Conservation (phyloP, 2,113 vertebrate species). For the Oryzias celebensis region DNA sequence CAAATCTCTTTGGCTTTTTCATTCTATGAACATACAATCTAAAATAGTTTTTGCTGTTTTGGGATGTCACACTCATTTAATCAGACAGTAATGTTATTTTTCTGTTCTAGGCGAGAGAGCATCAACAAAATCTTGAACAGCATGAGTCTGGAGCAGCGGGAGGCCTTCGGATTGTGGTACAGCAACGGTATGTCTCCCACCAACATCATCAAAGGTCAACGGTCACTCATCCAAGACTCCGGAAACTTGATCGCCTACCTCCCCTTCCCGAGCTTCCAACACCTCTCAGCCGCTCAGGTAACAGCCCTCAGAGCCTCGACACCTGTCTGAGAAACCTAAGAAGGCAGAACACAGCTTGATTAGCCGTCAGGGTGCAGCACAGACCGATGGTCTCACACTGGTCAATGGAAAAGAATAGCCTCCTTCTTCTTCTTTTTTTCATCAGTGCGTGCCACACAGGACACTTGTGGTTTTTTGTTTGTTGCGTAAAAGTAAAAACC, state of each 20-base stretch:
- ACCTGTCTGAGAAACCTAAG: conserved; percentile 66
- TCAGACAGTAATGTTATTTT: neutral
- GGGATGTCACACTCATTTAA: neutral
- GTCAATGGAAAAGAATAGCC: conserved; percentile 34
- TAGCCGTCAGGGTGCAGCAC: conserved; percentile 13
- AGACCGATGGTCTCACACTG: neutral
- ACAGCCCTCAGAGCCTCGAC: conserved; percentile 66
- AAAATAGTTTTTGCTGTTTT: neutral
- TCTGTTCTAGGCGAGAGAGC: conserved; percentile 51
- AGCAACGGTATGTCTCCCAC: conserved; percentile 41
- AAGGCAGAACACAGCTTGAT: conserved; percentile 27
- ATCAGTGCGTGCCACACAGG: conserved; percentile 20
- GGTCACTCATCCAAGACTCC: conserved; percentile 70
- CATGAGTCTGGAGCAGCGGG: conserved; percentile 68
- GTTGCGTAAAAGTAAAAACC: conserved; percentile 54
- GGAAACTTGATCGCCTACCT: conserved; percentile 80
- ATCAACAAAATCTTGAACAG: conserved; percentile 66
- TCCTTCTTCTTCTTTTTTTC: conserved; percentile 25
- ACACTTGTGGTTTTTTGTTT: conserved; percentile 30
- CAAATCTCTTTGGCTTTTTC: too few species aligned
- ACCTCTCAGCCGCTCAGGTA: conserved; percentile 83
- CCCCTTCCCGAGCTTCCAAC: conserved; percentile 80
- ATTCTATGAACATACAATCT: too few species aligned
- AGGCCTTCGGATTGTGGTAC: conserved; percentile 78
- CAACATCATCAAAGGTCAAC: conserved; percentile 53